Evolutionary conservation across 2,888 invertebrate species (phyloP), one percentile per base, ranked within the genome.

Genomic region (Parascotia fuliginaria): DNA sequence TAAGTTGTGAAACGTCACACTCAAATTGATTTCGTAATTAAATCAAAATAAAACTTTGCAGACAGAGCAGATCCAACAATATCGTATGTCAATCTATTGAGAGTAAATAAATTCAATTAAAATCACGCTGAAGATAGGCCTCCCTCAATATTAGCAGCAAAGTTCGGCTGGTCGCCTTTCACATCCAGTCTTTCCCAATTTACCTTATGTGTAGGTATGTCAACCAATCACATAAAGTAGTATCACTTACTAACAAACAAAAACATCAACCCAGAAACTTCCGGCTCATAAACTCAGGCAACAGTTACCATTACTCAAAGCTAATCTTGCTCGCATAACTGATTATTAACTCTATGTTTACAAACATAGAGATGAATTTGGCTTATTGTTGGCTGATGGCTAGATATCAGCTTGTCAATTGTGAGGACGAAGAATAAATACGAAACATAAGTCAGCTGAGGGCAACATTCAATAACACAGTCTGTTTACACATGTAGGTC

Each of bases 401-500:
- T 31, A 31, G 12, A 19, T 42, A 14, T 37, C 36, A 44, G 41
- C 13, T 42, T 43, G 55, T 54, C 60, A 57, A 59, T 63, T 55
- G 57, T 49, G 42, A 57, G 58, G 59, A 55, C 47, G 42, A 57
- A 56, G 59, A 65, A 66, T 68, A 74, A 69, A 73, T 60, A 65
- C 57, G 57, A 50, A 53, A 60, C 43, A 56, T 46, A 43, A 59
- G 57, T 59, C 52, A 48, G 53, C 50, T 32, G 49, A 51, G 44
- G 59, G 60, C n/a, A 50, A 61, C 70, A 67, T 76, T 77, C 75
- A 77, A 80, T 76, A 73, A 73, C 66, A 66, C 56, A 75, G 72
- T 64, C 68, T 65, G 70, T 73, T 65, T 70, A 73, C 75, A 70
- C 65, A 79, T 79, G 69, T 79, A 78, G 82, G 81, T 76, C 81